Evolutionary conservation across 2,113 vertebrate species (phyloP), one percentile per base, ranked within the genome.

Genomic region (Phocoena sinus): DNA sequence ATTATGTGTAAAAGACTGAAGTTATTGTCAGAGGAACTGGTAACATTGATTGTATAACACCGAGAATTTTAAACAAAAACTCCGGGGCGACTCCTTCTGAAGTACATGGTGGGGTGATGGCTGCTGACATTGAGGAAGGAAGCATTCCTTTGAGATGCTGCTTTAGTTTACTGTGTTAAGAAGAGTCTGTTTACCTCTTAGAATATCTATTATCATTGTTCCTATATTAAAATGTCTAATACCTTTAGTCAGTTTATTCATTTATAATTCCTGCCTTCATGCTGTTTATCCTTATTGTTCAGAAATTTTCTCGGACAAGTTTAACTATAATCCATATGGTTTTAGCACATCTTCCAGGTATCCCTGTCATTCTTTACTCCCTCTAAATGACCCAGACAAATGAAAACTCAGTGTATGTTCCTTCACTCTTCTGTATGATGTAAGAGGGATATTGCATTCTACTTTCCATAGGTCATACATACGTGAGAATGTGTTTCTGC

Each of bases 21-120:
- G 79, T 89, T 83, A 53, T 92, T 95, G n/a, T 95, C 58, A 74
- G 74, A 95, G 86, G 21, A 92, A 80, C 31, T 89, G 88, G 90
- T 73, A 90, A 71, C 93, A 92, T 9, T 94, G 53, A 86, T 41
- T 92, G 63, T 56, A 63, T 38, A 95, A 96, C 74, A 38, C 92
- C 56, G 67, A 79, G 62, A 65, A 88, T 89, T 95, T 96, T 71
- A 90, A 97, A 97, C 74, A 82, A 85, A 93, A 97, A 63, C 86
- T 65, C 86, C 28, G 21, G 0, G 2, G 92, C 89, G 68, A 76
- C 65, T 95, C 67, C 36, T 93, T 83, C 73, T 36, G 79, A 92
- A 93, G 83, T 73, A 3, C 77, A 28, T 21, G 82, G 86, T 33
- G 3, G 56, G 68, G 7, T 84, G 67, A 67, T 14, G 83, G 25